Base-by-base conservation (phyloP, 2,888 invertebrate species). In the Xanthia togata region DNA sequence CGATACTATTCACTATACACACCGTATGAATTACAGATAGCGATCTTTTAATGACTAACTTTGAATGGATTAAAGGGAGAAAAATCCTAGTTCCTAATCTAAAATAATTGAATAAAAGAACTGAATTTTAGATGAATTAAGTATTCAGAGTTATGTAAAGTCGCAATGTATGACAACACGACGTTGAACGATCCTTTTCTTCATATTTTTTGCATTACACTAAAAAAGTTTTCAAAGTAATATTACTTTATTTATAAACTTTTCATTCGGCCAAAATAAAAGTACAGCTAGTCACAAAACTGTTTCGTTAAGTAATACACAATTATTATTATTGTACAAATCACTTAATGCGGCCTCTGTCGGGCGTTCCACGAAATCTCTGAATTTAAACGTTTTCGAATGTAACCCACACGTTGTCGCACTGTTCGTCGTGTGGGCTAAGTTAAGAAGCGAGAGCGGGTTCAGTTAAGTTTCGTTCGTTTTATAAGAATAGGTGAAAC, bases 311-410 rank as follows among this genome's bases (percentile, higher is more conserved):
- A 78, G 78, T 85, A 81, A 81, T 84, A 80, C 60, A 65, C 70
- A 41, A 81, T 85, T 78, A 88, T 89, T 78, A 88, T 89, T 83
- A 80, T 82, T 75, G 68, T 84, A 93, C 93, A 93, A 94, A 93
- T 94, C 93, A 93, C 90, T 93, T 92, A 93, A 93, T 91, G 91
- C 91, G 88, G 88, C 90, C 79, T 79, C 85, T 84, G 87, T 84
- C 87, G 83, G 64, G 79, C 78, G 89, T 91, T 92, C 93, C 89
- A 87, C 90, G 94, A 94, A 95, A 93, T 89, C 89, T 86, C 90
- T 91, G 92, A 92, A 95, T 94, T 95, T 95, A 95, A 95, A 94
- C 94, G 94, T 91, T 94, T 93, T 92, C 87, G 85, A 90, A 91
- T 90, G 92, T 92, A 92, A 92, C 92, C 89, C 92, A 92, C 92